Base-by-base conservation (phyloP, 2,888 invertebrate genomes). In the Thereva nobilitata region DNA sequence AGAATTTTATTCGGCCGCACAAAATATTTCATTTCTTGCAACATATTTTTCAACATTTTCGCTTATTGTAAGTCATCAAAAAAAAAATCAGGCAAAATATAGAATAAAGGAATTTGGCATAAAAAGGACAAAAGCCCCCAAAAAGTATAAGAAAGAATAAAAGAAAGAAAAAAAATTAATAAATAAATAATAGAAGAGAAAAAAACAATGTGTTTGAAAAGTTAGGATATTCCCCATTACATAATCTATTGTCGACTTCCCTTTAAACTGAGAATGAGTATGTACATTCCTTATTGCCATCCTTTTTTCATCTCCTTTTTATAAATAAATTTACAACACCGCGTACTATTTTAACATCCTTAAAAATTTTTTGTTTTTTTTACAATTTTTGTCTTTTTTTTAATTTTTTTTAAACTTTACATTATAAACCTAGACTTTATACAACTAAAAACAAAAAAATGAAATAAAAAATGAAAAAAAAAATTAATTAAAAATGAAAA, bases 361-460 rank as follows among this genome's bases (percentile, higher is more conserved):
- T 61, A 61, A 61, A 61, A 61, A 50, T 50, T 61, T 49, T 38
- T 40, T 61, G 38, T 38, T 40, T 49, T 61, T 61, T 61, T 38
- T 61, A 49, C 23, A 23, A 2, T 66, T 56, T 66, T 56, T 50
- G 38, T 50, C 50, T 56, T 56, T 41, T 64, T 44, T 53, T 44
- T 64, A 53, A 50, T 52, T 44, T 68, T 41, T 67, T 49, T 69
- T 69, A 63, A 66, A 66, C 64, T 69, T 66, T 69, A 69, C 69
- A 69, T 63, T 67, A 66, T 67, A 67, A 69, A 66, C 65, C 67
- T 67, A 69, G 50, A 56, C 56, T 61, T 69, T 69, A 56, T 69
- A 69, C 66, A 69, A 69, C 69, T 69, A 70, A 70, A 70, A 70
- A 66, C 44, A 56, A 55, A 56, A n/a, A 50, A 63, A 44, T 56